These are phyloP conservation scores for Xenopus borealis DNA, from an alignment of 2,113 vertebrate genomes.

Conservation along the genomic window DNA sequence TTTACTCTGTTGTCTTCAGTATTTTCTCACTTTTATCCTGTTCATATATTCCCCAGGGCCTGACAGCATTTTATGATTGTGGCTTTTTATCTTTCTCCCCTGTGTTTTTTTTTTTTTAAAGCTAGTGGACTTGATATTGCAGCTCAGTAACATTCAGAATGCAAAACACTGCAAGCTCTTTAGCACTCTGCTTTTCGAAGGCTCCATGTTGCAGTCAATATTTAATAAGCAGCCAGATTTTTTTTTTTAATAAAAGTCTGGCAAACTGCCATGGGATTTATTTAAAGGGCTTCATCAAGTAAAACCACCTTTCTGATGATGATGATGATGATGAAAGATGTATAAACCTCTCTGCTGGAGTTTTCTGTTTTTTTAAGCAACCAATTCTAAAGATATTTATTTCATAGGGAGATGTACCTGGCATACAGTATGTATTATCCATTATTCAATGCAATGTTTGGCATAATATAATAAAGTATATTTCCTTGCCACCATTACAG, in stretches of 20 bases:
- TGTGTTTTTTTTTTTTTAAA: conserved; percentile 13
- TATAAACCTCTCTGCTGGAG: no score
- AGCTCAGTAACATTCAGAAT: neutral
- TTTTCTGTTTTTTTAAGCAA: no score
- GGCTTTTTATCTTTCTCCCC: conserved; percentile 11
- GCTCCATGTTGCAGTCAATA: neutral
- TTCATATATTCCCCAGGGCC: conserved; percentile 8
- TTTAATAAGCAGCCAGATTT: neutral
- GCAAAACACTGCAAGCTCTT: conserved; percentile 1
- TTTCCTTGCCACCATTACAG: no score
- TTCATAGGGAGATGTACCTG: no score
- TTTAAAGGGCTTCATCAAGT: no score
- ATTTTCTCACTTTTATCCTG: conserved; percentile 29
- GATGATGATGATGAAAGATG: no score
- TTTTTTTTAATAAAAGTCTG: neutral
- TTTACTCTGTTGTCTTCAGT: conserved; percentile 19
- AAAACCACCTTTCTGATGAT: no score
- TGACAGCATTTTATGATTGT: conserved; percentile 22
- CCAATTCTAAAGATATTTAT: no score
- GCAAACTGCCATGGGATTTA: neutral
- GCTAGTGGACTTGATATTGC: conserved; percentile 27
- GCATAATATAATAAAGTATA: no score
- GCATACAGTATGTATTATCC: no score
- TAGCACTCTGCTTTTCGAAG: neutral
- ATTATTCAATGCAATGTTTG: no score